Evolutionary conservation across 2,113 vertebrate species (phyloP), one percentile per base, ranked within the genome.

Genomic region (Siniperca knerii): DNA sequence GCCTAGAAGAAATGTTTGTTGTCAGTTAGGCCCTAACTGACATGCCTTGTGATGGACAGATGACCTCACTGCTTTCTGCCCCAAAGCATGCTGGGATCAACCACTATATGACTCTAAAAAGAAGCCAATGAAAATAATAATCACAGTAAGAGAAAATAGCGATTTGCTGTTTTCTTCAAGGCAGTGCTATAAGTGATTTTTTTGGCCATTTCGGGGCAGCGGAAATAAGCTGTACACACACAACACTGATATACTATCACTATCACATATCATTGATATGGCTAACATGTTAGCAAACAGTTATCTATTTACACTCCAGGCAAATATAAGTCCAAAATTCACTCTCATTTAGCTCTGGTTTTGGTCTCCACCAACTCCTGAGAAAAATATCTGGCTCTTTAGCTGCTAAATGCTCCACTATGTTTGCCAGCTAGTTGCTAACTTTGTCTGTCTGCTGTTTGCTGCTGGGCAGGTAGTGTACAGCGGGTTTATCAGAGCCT

Each of bases 81-180:
- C 48, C 66, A 57, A 46, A 60, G 61, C 79, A 85, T 69, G 42
- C 77, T 84, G 74, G 75, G 77, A 87, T 33, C 4, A 20, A 40
- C n/a, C 4, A 12, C 16, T 0, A 0, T 46, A n/a, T 7, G 10
- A 44, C 16, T 21, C 1, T 16, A 7, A 75, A 77, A 69, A 67
- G 13, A 64, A 37, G 55, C 5, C 23, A 20, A 23, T 15, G 42
- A 48, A 60, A 66, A 42, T 2, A 58, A 33, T 23, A 1, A 35
- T 60, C 52, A 37, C 25, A 62, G 12, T 13, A 5, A 62, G 12
- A 50, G 18, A 16, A 25, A 8, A 44, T 23, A 13, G 40, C 12
- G 40, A 13, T 67, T 12, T n/a, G 42, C 13, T 29, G 16, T 52
- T 69, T 69, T 69, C 20, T 40, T 4, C 4, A 35, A 37, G 61